Evolutionary conservation across 2,888 invertebrate genomes (phyloP).

Genomic region (Hirtodrosophila alboralis): DNA sequence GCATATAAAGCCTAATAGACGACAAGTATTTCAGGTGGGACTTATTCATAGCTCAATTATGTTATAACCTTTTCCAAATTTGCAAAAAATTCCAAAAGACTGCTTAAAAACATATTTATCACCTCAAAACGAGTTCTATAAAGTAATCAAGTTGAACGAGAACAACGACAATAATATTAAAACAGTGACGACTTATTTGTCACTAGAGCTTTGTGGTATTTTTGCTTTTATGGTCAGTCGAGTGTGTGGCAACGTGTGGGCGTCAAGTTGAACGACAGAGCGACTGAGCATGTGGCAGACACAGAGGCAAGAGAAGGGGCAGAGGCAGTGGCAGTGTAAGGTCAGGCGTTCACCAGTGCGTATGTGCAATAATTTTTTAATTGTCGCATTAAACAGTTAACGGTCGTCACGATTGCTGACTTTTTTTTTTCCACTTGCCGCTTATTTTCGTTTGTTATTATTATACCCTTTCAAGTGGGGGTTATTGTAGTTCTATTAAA

Average conservation of each 20-base stretch:
- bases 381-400: conserved; percentile 64
- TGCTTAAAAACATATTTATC: conserved; percentile 24
- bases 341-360: conserved; percentile 74
- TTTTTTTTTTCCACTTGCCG: conserved; percentile 14
- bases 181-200: conserved; percentile 64
- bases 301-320: no score
- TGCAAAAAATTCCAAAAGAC: conserved; percentile 13
- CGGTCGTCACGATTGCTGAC: conserved; percentile 44
- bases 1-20: neutral
- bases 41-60: conserved; percentile 25
- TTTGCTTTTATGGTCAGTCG: conserved; percentile 28
- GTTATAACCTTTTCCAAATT: conserved; percentile 12
- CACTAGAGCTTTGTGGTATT: conserved; percentile 45
- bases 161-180: conserved; percentile 31
- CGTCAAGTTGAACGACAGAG: conserved; percentile 47
- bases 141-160: conserved; percentile 56
- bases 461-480: no score
- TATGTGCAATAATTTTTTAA: conserved; percentile 68
- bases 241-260: conserved; percentile 46
- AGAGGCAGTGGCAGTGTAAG: conserved; percentile 47
- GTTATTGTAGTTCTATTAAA: no score
- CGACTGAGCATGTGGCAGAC: conserved; percentile 16
- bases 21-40: conserved; percentile 10
- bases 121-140: conserved; percentile 58
- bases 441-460: conserved; percentile 27